Evolutionary conservation across 2,797 vertebrate genomes (phyloP).

Genomic region (Diplodus sargus): DNA sequence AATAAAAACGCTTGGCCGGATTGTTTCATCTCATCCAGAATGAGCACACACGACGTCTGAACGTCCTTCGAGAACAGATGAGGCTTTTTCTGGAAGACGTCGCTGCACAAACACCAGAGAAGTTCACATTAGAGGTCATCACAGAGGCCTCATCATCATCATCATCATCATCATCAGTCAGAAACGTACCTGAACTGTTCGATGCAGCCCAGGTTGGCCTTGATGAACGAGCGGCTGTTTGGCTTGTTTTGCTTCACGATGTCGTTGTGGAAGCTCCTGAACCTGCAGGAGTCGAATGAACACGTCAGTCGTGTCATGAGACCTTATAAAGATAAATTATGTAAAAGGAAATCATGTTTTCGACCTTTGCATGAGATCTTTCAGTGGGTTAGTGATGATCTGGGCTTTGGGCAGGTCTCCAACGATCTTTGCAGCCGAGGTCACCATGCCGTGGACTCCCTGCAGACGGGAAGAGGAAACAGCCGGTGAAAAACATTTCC

Average conservation of each 20-base stretch:
- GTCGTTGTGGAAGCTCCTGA: slow-evolving; percentile 83
- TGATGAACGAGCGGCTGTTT: slow-evolving; percentile 84
- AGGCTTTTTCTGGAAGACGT: slow-evolving; percentile 55
- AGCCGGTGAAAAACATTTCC: not conserved
- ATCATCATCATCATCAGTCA: no score
- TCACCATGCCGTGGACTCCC: slow-evolving; percentile 67
- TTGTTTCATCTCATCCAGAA: slow-evolving; percentile 66
- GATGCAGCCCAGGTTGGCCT: slow-evolving; percentile 88
- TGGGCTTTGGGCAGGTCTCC: slow-evolving; percentile 63
- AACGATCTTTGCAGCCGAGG: slow-evolving; percentile 19
- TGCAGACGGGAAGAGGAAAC: slow-evolving; percentile 22
- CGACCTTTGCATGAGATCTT: slow-evolving; percentile 72
- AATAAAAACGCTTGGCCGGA: slow-evolving; percentile 67
- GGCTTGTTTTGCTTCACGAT: slow-evolving; percentile 80
- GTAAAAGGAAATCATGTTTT: not conserved
- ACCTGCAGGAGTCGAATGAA: slow-evolving; percentile 77
- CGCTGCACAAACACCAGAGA: slow-evolving; percentile 56
- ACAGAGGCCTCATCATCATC: not conserved
- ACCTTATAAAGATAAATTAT: no score
- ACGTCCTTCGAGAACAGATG: slow-evolving; percentile 62
- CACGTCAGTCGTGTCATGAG: not conserved
- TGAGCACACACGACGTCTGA: slow-evolving; percentile 37
- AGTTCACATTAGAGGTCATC: not conserved
- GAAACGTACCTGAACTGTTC: slow-evolving; percentile 86
- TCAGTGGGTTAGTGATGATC: slow-evolving; percentile 48